Base-by-base conservation (phyloP, 2,888 invertebrate genomes). In the Polydrusus pterygomalis region DNA sequence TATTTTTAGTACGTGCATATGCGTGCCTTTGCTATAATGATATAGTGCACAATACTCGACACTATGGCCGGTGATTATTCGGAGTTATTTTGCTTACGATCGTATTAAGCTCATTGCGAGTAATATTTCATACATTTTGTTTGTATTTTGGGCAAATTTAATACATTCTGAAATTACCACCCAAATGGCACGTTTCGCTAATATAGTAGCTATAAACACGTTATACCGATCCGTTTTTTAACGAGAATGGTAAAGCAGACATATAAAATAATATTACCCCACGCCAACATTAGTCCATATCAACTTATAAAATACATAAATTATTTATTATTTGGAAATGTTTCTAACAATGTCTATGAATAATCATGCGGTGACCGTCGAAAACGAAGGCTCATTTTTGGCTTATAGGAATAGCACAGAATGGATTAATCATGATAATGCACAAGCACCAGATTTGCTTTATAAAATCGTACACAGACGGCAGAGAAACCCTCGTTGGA, bases 1-100 rank as follows among this genome's bases (percentile, higher is more conserved):
- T 87, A 87, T 86, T 87, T 87, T 87, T 87, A 85, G 84, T 85
- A 83, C 82, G 84, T 84, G 82, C 84, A 84, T 83, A 85, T 85
- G 84, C 84, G 81, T 84, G 82, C 82, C 82, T 82, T 83, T 82
- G 80, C 83, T 80, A 80, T 82, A 83, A 81, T 82, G 83, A 82
- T 79, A 81, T 79, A 82, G 81, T 79, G 81, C 80, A 79, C 81
- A 78, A 82, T 78, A 79, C 69, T 72, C 78, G 79, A 79, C 79
- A 64, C 75, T 78, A 77, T 63, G 20, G 68, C 43, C 60, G 18
- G 38, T 58, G 18, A 65, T 62, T 49, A 63, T 75, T 63, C 18
- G 73, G 68, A 54, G 67, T 65, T 43, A 70, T 77, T 78, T 77
- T 54, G 70, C 69, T 70, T 72, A 67, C 51, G 62, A 51, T 64